Evolutionary conservation across 2,888 invertebrate genomes (phyloP), one percentile per base, ranked within the genome.

Genomic region (Diplolepis rosae): DNA sequence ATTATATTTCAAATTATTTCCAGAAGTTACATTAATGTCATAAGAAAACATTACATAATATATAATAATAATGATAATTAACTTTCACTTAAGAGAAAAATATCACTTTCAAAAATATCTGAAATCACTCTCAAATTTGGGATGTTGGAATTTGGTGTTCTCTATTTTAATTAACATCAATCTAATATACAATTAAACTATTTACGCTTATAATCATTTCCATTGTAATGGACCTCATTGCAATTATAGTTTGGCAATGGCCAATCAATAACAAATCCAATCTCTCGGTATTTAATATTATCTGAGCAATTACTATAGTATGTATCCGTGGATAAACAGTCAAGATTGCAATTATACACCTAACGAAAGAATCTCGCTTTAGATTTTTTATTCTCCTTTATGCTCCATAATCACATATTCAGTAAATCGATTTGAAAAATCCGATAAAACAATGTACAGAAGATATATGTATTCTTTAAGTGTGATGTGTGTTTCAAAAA

Each of bases 221-320:
- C 9, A 32, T 32, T n/a, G 7, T n/a, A 61, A 61, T 22, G 18
- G 15, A 24, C 7, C 24, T n/a, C 39, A 39, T 22, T 61, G 13
- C n/a, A 61, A 61, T 61, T 61, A 61, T 24, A 9, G 35, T 39
- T 39, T 24, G 15, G 15, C 39, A 61, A 61, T 61, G 61, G 24
- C 15, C 24, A 22, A 15, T 24, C 35, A 61, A 39, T 61, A 61
- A 27, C 27, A 24, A 61, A 7, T 61, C n/a, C 27, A 61, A 24
- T 42, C 61, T 61, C 27, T 22, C 22, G 27, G 39, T 39, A 24
- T 61, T 39, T 42, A 27, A 61, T 39, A 27, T 27, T 39, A 56
- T 56, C 35, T 24, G 4, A 13, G 35, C 35, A 56, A 42, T 54
- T 28, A 61, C 9, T 22, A 42, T 39, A 42, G 61, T 61, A 61